phyloP scores from a whole-genome alignment of 2,113 vertebrate genomes.

The Atherinomorus stipes region DNA sequence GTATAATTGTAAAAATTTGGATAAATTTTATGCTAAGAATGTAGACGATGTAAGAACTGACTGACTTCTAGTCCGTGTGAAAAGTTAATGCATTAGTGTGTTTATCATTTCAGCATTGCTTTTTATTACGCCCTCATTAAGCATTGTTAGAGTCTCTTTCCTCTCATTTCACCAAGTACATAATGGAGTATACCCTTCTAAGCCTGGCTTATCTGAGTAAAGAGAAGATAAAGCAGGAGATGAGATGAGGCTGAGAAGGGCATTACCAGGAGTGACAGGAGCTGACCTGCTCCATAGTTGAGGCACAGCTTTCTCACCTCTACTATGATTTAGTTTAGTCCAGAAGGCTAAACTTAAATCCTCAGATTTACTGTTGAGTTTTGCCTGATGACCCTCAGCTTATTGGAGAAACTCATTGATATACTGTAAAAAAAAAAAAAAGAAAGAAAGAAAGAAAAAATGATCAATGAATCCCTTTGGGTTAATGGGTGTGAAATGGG shows the following conservation, averaged over 20 bases:
- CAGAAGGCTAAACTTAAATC: background rate
- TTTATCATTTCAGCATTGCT: constrained; percentile 12
- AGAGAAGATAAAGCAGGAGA: constrained; percentile 54
- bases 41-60: background rate
- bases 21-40: background rate
- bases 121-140: too few species aligned
- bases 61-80: too few species aligned
- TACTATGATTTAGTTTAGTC: background rate
- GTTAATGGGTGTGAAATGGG: constrained; percentile 2
- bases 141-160: background rate
- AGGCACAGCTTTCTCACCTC: constrained; percentile 37
- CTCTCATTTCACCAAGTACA: background rate
- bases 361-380: background rate
- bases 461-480: background rate
- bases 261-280: constrained; percentile 62
- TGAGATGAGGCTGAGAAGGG: constrained; percentile 56
- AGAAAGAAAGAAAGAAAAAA: background rate
- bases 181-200: background rate
- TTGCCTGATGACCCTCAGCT: background rate
- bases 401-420: background rate
- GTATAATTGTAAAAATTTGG: too few species aligned
- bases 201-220: constrained; percentile 42
- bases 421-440: background rate
- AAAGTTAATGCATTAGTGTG: too few species aligned
- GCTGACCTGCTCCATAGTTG: constrained; percentile 52